Evolutionary conservation across 2,113 vertebrate species (phyloP).

Genomic region (Micronisus gabar): DNA sequence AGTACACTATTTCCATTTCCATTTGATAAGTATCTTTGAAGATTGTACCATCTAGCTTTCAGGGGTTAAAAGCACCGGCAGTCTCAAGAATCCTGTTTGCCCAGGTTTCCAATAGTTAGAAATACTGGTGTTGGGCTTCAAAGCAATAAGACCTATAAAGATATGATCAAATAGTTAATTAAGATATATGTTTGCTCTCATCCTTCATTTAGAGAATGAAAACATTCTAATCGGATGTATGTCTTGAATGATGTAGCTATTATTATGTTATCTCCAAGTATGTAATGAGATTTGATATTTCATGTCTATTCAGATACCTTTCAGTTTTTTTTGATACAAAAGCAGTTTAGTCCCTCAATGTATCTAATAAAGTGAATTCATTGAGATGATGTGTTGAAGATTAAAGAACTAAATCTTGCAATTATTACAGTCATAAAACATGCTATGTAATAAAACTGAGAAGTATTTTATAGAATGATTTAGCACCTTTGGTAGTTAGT

Average conservation of each 20-base stretch:
- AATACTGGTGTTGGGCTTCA: neutral
- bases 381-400: slow-evolving; percentile 17
- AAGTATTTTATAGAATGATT: neutral
- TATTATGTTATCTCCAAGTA: neutral
- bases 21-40: neutral
- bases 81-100: neutral
- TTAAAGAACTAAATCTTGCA: slow-evolving; percentile 14
- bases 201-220: neutral
- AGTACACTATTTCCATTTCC: neutral
- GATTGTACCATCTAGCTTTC: neutral
- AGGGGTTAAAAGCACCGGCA: neutral
- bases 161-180: neutral
- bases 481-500: neutral
- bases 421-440: slow-evolving; percentile 37
- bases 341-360: neutral
- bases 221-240: neutral
- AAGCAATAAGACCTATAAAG: neutral
- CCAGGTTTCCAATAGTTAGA: neutral
- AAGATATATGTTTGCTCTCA: neutral
- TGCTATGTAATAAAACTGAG: neutral
- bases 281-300: neutral
- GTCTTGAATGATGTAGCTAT: neutral
- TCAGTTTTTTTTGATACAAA: neutral
- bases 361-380: neutral
- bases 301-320: neutral